Percentiles rank a stretch among this genome's conserved stretches.
Conservation (phyloP, 2,888 invertebrate genomes). For the Acanthosepion lycidas region DNA sequence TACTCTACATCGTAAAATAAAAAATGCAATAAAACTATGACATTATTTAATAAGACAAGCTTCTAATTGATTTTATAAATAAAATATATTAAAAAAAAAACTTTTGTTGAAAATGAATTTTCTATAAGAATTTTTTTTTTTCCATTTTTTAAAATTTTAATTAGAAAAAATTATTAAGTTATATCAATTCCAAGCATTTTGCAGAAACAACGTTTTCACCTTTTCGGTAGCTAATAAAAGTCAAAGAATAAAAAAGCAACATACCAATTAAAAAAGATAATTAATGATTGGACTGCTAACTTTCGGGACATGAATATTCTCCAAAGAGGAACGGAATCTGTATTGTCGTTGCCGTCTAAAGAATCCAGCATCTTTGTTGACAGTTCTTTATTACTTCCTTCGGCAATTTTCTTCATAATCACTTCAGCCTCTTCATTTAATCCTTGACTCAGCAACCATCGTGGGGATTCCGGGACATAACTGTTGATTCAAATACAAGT, state of each 20-base stretch:
- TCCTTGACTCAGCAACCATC: constrained; percentile 91
- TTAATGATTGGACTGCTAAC: constrained; percentile 53
- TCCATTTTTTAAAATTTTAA: too few species aligned
- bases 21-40: too few species aligned
- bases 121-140: too few species aligned
- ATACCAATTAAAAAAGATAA: constrained; percentile 57
- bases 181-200: too few species aligned
- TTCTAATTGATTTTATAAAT: too few species aligned
- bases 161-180: too few species aligned
- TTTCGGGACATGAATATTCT: constrained; percentile 56
- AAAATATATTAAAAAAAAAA: too few species aligned
- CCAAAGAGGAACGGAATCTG: constrained; percentile 56
- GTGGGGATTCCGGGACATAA: constrained; percentile 91
- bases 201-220: too few species aligned
- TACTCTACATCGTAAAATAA: too few species aligned
- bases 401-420: constrained; percentile 72
- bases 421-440: constrained; percentile 88
- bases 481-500: constrained; percentile 68
- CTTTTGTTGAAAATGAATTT: too few species aligned
- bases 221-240: too few species aligned
- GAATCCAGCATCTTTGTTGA: constrained; percentile 56
- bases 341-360: constrained; percentile 47
- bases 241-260: neutral
- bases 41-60: too few species aligned
- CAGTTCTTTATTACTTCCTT: constrained; percentile 54